phyloP scores from a whole-genome alignment of 2,113 vertebrate genomes.

The Micromys minutus region DNA sequence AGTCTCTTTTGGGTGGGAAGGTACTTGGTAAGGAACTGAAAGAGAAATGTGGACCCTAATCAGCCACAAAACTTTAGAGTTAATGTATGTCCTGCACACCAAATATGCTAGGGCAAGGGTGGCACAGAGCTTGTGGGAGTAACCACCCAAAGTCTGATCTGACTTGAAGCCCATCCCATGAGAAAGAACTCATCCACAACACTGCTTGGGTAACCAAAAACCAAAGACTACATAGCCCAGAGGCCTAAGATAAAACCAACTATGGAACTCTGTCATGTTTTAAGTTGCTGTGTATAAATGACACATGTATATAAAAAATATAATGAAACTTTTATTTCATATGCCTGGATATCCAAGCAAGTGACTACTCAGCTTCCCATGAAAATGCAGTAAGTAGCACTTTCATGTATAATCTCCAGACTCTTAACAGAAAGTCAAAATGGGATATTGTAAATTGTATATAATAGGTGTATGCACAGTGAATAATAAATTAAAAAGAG shows the following conservation, averaged over 20 bases:
- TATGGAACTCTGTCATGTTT: background rate
- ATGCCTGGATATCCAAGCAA: background rate
- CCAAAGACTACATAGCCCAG: background rate
- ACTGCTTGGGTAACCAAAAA: background rate
- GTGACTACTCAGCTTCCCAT: background rate
- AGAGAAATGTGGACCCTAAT: background rate
- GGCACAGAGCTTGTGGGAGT: background rate
- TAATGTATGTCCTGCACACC: background rate
- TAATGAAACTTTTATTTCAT: background rate
- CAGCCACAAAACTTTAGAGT: background rate
- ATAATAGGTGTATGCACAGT: background rate
- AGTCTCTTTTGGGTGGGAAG: background rate
- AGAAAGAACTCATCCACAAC: background rate
- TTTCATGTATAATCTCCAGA: background rate
- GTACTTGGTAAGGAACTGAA: background rate
- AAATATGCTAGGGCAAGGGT: background rate
- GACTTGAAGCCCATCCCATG: background rate
- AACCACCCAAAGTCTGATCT: background rate
- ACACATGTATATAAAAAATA: background rate
- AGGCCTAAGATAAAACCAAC: background rate
- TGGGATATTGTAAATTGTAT: background rate
- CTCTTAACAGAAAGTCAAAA: background rate
- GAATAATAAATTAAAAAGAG: background rate
- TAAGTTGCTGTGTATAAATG: background rate
- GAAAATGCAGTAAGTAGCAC: background rate